These are phyloP conservation scores for Scomber colias DNA, from an alignment of 2,113 vertebrate genomes.

Conservation along the genomic window DNA sequence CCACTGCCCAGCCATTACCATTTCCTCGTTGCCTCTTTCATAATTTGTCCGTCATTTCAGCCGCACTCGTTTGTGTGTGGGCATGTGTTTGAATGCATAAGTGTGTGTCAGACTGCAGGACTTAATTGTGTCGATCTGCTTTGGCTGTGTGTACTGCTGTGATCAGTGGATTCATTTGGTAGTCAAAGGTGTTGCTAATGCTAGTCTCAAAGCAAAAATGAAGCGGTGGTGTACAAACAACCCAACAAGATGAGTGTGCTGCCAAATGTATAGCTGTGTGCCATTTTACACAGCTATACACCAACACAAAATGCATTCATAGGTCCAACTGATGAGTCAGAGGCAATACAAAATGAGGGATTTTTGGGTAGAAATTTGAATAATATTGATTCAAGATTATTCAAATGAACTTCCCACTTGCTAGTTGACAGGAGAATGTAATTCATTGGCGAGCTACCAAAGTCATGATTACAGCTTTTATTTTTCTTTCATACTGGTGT, in stretches of 20 bases:
- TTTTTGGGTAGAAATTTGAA: not conserved
- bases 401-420: conserved; percentile 62
- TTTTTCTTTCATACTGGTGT: conserved; percentile 24
- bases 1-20: conserved; percentile 51
- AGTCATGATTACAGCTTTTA: conserved; percentile 24
- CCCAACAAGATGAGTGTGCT: conserved; percentile 35
- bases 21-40: conserved; percentile 58
- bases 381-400: conserved; percentile 63
- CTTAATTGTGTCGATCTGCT: conserved; percentile 40
- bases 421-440: conserved; percentile 35
- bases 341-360: conserved; percentile 24
- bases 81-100: conserved; percentile 6
- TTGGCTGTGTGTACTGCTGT: conserved; percentile 25
- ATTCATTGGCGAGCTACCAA: conserved; percentile 39
- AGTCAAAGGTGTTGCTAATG: conserved; percentile 40
- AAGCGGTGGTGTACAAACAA: conserved; percentile 32
- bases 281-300: conserved; percentile 41
- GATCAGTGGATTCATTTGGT: conserved; percentile 49
- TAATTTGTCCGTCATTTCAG: conserved; percentile 51
- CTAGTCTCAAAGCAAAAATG: conserved; percentile 36
- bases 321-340: conserved; percentile 49
- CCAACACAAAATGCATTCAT: conserved; percentile 52
- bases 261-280: conserved; percentile 52
- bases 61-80: conserved; percentile 17
- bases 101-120: conserved; percentile 32